Evolutionary conservation across 92 coral and sea anemone species (phyloP).

Genomic region (Umimayanthus kanabou): DNA sequence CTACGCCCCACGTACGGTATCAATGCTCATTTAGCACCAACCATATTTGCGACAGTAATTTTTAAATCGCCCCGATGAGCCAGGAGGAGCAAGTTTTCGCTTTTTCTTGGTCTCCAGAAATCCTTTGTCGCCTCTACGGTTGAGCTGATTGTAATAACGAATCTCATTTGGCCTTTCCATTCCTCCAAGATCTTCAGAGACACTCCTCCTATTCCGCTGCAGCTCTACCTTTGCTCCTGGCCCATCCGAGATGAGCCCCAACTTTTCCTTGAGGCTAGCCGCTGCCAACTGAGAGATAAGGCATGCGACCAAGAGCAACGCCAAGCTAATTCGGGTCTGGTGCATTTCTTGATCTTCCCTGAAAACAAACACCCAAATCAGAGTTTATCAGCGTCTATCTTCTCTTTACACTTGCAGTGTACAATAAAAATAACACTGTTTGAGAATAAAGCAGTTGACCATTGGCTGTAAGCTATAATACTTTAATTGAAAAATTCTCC

Average conservation of each 20-base stretch:
- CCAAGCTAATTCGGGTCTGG: neutral
- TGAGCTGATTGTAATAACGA: neutral
- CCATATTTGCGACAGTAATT: too few species aligned
- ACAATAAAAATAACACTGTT: too few species aligned
- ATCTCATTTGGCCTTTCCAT: neutral
- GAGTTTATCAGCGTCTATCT: too few species aligned
- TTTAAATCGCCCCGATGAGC: neutral
- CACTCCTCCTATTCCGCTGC: neutral
- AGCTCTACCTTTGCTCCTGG: neutral
- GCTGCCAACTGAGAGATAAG: neutral
- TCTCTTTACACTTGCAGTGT: too few species aligned
- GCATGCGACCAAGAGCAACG: neutral
- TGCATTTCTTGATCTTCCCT: neutral
- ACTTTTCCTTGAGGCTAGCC: slow-evolving; percentile 9
- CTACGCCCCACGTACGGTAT: too few species aligned
- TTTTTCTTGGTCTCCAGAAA: neutral
- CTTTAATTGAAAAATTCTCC: too few species aligned
- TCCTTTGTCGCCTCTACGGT: neutral
- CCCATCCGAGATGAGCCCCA: neutral
- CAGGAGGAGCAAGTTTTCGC: neutral
- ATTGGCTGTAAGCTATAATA: too few species aligned
- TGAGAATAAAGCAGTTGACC: too few species aligned
- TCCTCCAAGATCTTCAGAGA: neutral
- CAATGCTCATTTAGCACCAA: too few species aligned
- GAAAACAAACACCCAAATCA: neutral